Percentiles rank a stretch among this genome's conserved stretches.
phyloP scores from a whole-genome alignment of 2,888 invertebrate species.

The Liopterus haemorrhoidalis region DNA sequence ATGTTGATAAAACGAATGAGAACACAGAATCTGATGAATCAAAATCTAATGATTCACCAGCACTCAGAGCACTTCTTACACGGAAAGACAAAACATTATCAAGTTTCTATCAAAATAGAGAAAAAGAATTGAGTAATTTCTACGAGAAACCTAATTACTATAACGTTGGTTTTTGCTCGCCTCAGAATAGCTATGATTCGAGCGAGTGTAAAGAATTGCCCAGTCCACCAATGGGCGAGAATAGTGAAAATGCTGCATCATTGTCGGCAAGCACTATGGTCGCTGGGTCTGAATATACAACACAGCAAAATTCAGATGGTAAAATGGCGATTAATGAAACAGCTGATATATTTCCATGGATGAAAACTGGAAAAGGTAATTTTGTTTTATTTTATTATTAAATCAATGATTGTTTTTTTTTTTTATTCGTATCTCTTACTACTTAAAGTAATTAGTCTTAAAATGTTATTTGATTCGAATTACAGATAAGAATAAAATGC shows the following conservation, averaged over 20 bases:
- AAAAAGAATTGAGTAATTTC: neutral
- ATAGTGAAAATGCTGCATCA: conserved; percentile 23
- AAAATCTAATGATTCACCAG: conserved; percentile 48
- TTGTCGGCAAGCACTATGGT: conserved; percentile 18
- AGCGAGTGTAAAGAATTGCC: conserved; percentile 16
- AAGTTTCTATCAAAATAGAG: conserved; percentile 29
- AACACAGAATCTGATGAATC: conserved; percentile 2
- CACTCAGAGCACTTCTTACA: conserved; percentile 55
- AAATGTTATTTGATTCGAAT: no score
- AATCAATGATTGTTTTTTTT: no score
- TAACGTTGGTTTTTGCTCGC: no score
- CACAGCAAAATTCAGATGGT: conserved; percentile 34
- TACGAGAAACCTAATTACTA: no score
- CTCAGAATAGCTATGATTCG: conserved; percentile 16
- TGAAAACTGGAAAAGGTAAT: conserved; percentile 52
- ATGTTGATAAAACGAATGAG: neutral
- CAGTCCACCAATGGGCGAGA: conserved; percentile 16
- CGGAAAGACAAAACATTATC: conserved; percentile 44
- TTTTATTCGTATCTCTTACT: no score
- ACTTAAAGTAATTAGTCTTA: no score
- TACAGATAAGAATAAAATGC: no score
- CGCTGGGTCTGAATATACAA: conserved; percentile 34
- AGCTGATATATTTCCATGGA: conserved; percentile 51
- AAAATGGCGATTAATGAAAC: conserved; percentile 16
- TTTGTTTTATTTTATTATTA: no score